phyloP scores from a whole-genome alignment of 2,797 vertebrate genomes.

The Graptemys geographica region DNA sequence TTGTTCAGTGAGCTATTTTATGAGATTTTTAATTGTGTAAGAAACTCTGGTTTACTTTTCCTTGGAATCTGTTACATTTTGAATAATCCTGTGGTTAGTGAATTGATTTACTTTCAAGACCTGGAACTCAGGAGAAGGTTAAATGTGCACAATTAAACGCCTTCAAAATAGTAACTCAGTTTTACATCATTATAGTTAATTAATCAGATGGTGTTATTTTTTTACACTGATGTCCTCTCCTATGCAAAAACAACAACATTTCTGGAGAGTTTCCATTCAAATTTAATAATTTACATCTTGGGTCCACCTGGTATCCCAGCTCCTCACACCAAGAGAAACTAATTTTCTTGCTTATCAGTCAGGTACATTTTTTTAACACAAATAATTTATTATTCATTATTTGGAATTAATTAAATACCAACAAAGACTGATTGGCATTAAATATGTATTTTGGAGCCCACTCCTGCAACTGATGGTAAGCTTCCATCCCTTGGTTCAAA shows the following conservation, averaged over 20 bases:
- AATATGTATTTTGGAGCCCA: conserved; percentile 37
- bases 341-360: not conserved
- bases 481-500: conserved; percentile 27
- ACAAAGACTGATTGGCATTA: not conserved
- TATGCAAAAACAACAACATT: not conserved
- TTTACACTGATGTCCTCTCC: not conserved
- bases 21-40: not conserved
- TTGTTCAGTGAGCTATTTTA: not conserved
- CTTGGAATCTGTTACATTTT: not conserved
- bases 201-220: not conserved
- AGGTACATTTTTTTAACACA: not conserved
- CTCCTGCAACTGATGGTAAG: not conserved
- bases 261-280: not conserved
- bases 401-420: conserved; percentile 11
- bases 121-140: not conserved
- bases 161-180: not conserved
- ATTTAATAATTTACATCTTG: not conserved
- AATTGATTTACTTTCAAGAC: not conserved
- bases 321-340: not conserved
- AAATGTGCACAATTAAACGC: not conserved
- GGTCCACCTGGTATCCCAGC: not conserved
- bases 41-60: not conserved
- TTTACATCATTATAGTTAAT: not conserved
- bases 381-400: not conserved
- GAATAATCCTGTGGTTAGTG: not conserved